Evolutionary conservation across 2,113 vertebrate species (phyloP).

Genomic region (Heterocephalus glaber): DNA sequence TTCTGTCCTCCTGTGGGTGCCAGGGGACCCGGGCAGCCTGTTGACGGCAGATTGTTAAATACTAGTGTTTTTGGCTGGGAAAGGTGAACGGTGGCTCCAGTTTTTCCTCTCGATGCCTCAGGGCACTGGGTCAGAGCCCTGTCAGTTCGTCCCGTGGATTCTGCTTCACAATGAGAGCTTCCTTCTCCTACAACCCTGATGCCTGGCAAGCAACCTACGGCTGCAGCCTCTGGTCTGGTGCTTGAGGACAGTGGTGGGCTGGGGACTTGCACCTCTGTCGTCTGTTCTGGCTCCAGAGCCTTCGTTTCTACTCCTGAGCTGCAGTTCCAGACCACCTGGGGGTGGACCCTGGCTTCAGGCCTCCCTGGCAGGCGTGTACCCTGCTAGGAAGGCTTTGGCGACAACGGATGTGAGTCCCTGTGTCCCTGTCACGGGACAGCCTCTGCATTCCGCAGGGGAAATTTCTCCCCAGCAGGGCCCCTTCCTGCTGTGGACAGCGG

Average conservation of each 20-base stretch:
- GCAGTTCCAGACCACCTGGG: fast-evolving
- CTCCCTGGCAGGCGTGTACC: fast-evolving
- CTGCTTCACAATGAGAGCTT: fast-evolving
- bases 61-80: neutral
- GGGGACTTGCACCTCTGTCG: neutral
- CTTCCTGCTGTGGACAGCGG: neutral
- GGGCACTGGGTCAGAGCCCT: neutral
- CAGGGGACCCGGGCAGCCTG: neutral
- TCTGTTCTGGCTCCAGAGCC: neutral
- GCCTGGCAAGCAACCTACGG: neutral
- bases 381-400: neutral
- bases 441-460: neutral
- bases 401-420: fast-evolving
- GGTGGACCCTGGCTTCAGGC: neutral
- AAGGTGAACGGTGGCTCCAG: neutral
- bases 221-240: fast-evolving
- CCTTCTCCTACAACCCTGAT: neutral
- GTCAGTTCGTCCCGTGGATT: fast-evolving
- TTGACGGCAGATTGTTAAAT: neutral
- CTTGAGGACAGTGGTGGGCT: fast-evolving
- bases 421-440: neutral
- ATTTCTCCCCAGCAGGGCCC: neutral
- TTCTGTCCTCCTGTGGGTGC: neutral
- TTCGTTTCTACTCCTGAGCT: neutral
- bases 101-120: neutral